Base-by-base conservation (phyloP, 2,797 vertebrate genomes). In the Cryptoprocta ferox region DNA sequence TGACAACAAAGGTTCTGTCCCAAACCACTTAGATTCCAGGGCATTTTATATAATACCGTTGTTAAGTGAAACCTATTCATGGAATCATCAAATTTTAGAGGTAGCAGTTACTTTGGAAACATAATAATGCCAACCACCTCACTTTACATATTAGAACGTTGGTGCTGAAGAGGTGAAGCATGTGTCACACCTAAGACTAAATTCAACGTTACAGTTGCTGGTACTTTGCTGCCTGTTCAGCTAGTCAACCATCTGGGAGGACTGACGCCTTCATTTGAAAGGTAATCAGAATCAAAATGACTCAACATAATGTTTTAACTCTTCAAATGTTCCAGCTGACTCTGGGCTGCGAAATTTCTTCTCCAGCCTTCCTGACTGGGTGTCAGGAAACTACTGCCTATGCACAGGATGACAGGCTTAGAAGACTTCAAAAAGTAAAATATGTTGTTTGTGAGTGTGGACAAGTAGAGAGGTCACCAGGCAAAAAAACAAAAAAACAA, bases 221-320 rank as follows among this genome's bases (percentile, higher is more conserved):
- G 59, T 93, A 63, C 14, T 65, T 28, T 70, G 16, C 26, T 83
- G 14, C 26, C n/a, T 35, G 19, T 56, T 80, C 53, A 95, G 37
- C 26, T 63, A 4, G 59, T n/a, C 81, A 61, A 91, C 63, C 39
- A 61, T 81, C 75, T 87, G 50, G 35, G 37, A 66, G n/a, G 75
- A 71, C 26, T 70, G 61, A 8, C 63, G 28, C 4, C 76, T 96
- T 91, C 56, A 83, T 87, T 88, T 80, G 13, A 11, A 30, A 80
- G 19, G 59, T 89, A 50, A 7, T 53, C 91, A 59, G 24, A 28
- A 53, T 76, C 50, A 59, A 66, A 79, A 71, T 88, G 65, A 90
- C 65, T 65, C 39, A 93, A 85, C 28, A 71, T 37, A 80, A 80
- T 87, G 81, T 83, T 85, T 95, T 84, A 94, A 95, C 48, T n/a